Base-by-base conservation (phyloP, 2,113 vertebrate genomes). In the Pseudorhombus dupliciocellatus region DNA sequence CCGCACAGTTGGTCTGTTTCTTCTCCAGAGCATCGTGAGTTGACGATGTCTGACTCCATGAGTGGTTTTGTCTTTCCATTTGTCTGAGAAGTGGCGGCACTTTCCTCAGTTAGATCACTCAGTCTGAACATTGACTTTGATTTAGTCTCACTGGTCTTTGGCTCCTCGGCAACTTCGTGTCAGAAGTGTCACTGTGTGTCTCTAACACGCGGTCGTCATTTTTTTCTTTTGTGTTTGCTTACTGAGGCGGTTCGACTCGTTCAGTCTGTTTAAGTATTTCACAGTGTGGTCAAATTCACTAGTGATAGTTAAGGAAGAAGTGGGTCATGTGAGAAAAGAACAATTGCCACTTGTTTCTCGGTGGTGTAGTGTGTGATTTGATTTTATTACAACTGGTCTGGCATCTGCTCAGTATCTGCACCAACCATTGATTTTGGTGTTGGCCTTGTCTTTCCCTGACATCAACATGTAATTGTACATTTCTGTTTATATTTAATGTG, bases 81-180 rank as follows among this genome's bases (percentile, higher is more conserved):
- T 63, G 46, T 66, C 55, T 78, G 65, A 24, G 20, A 69, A 75
- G 21, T 50, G 50, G 28, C 18, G 7, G 22, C 3, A 1, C 48
- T 57, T 46, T 40, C 26, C 53, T 67, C 22, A 44, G 24, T 61
- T 60, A 8, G 24, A 72, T 73, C 56, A 42, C 50, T 69, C 42
- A 18, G 15, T 66, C 55, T 80, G 75, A 89, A 79, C 80, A 83
- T 77, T 89, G 62, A 68, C 75, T 70, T 62, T 42, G 22, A 56
- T 63, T 78, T 20, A 51, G 31, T 69, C 58, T 64, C 44, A 4
- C 31, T 70, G 69, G 82, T 71, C 62, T 61, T 56, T 54, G 24
- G 46, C 69, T 81, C 15, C 55, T 44, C 86, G 34, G 73, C 76
- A 78, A 7, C 63, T 68, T 54, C 67, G 74, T 85, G 81, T 81